Percentiles rank a stretch among this genome's conserved stretches.
phyloP scores from a whole-genome alignment of 92 coral and sea anemone species.

The Desmophyllum pertusum region DNA sequence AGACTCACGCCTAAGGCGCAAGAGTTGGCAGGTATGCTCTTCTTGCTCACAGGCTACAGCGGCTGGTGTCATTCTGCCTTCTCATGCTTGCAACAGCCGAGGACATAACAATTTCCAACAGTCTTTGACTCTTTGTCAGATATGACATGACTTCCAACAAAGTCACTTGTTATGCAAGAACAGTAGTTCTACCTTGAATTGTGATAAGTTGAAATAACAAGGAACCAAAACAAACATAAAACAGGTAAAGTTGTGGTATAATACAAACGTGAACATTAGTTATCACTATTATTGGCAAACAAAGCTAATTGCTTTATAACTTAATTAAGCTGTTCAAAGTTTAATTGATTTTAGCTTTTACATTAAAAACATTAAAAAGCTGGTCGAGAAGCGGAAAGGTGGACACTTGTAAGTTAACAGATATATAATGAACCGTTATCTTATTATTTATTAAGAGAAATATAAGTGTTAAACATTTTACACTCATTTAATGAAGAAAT shows the following conservation, averaged over 20 bases:
- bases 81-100: too few relatives aligned
- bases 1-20: too few relatives aligned
- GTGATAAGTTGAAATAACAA: not conserved
- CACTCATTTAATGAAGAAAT: not conserved
- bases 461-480: not conserved
- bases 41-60: too few relatives aligned
- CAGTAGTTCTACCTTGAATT: too few relatives aligned
- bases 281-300: not conserved
- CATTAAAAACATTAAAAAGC: not conserved
- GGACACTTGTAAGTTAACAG: not conserved
- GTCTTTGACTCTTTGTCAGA: too few relatives aligned
- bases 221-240: not conserved
- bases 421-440: not conserved
- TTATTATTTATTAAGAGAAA: not conserved
- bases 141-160: too few relatives aligned
- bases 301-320: not conserved
- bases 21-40: too few relatives aligned
- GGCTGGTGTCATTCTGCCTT: too few relatives aligned
- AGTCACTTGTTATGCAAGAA: too few relatives aligned
- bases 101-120: too few relatives aligned
- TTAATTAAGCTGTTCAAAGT: too few relatives aligned
- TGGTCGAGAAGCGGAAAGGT: not conserved
- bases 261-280: not conserved
- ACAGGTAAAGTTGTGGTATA: not conserved
- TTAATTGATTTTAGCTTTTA: not conserved